Percentiles rank a stretch among this genome's conserved stretches.
These are phyloP conservation scores for Trissolcus japonicus DNA, from an alignment of 2,888 invertebrate genomes.

Conservation along the genomic window DNA sequence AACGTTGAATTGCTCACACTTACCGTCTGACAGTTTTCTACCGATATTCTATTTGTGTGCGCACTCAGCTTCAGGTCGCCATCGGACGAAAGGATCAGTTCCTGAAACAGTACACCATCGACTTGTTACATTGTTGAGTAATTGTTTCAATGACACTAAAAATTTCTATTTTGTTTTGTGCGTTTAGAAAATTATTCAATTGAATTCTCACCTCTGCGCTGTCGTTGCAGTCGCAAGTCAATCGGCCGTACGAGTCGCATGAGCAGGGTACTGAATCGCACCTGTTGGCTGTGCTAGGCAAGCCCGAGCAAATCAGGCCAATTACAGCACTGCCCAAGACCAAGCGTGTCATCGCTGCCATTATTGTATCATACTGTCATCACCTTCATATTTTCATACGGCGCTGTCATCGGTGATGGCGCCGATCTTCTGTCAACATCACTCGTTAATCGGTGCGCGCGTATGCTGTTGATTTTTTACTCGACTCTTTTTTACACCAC, in stretches of 20 bases:
- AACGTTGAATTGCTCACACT: slow-evolving; percentile 76
- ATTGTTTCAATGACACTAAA: neutral
- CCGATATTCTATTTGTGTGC: slow-evolving; percentile 80
- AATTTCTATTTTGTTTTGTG: neutral
- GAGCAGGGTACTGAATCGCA: slow-evolving; percentile 79
- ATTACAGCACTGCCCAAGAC: slow-evolving; percentile 70
- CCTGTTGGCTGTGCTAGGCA: slow-evolving; percentile 65
- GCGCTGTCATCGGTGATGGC: slow-evolving; percentile 44
- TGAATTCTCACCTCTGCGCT: slow-evolving; percentile 75
- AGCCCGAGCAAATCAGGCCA: slow-evolving; percentile 69
- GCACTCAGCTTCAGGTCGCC: slow-evolving; percentile 78
- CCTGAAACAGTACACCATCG: slow-evolving; percentile 75
- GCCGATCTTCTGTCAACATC: neutral
- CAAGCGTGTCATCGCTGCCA: slow-evolving; percentile 68
- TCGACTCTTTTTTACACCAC: neutral
- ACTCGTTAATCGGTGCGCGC: slow-evolving; percentile 1
- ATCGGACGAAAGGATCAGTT: slow-evolving; percentile 79
- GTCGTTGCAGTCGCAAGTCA: slow-evolving; percentile 79
- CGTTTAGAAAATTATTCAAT: neutral
- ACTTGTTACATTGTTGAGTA: neutral
- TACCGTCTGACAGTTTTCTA: slow-evolving; percentile 80
- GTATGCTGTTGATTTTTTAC: neutral
- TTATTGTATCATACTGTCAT: slow-evolving; percentile 58
- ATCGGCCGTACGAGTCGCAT: slow-evolving; percentile 79
- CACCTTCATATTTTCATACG: slow-evolving; percentile 61